Conservation (phyloP, 2,888 invertebrate genomes). For the Cheilosia variabilis region DNA sequence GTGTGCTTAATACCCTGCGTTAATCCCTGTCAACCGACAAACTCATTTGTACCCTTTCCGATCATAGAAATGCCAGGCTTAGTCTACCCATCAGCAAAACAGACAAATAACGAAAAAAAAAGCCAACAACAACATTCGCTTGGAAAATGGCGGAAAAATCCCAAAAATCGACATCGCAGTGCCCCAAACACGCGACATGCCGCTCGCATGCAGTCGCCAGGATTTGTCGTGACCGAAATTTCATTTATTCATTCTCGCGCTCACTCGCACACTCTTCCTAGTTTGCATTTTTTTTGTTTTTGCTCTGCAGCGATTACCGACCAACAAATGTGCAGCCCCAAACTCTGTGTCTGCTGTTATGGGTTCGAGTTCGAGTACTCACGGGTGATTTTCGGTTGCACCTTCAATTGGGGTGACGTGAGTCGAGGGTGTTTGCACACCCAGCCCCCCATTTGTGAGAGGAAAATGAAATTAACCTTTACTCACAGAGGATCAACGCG, state of each 20-base stretch:
- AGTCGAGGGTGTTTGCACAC: slow-evolving; percentile 7
- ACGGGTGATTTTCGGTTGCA: slow-evolving; percentile 75
- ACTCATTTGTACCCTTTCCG: slow-evolving; percentile 72
- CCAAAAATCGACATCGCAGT: slow-evolving; percentile 62
- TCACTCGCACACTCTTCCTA: slow-evolving; percentile 59
- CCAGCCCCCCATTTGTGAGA: slow-evolving; percentile 45
- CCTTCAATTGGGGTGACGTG: slow-evolving; percentile 71
- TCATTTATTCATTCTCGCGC: slow-evolving; percentile 74
- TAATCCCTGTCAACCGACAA: slow-evolving; percentile 76
- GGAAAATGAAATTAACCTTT: slow-evolving; percentile 73
- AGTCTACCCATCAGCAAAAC: slow-evolving; percentile 42
- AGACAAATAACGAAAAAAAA: slow-evolving; percentile 4
- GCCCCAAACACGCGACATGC: slow-evolving; percentile 66
- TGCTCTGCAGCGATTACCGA: slow-evolving; percentile 63
- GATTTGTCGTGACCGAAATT: slow-evolving; percentile 75
- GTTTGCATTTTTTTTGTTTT: slow-evolving; percentile 17
- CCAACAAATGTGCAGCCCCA: slow-evolving; percentile 68
- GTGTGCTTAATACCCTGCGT: slow-evolving; percentile 71
- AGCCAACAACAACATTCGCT: background rate
- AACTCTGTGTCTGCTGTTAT: background rate
- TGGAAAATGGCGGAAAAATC: slow-evolving; percentile 73
- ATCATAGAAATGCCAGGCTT: slow-evolving; percentile 59
- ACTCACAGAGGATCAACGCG: slow-evolving; percentile 59
- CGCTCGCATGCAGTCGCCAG: slow-evolving; percentile 29
- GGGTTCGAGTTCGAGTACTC: slow-evolving; percentile 21